Evolutionary conservation across 2,888 invertebrate species (phyloP), one percentile per base, ranked within the genome.

Genomic region (Heliconius hortense): DNA sequence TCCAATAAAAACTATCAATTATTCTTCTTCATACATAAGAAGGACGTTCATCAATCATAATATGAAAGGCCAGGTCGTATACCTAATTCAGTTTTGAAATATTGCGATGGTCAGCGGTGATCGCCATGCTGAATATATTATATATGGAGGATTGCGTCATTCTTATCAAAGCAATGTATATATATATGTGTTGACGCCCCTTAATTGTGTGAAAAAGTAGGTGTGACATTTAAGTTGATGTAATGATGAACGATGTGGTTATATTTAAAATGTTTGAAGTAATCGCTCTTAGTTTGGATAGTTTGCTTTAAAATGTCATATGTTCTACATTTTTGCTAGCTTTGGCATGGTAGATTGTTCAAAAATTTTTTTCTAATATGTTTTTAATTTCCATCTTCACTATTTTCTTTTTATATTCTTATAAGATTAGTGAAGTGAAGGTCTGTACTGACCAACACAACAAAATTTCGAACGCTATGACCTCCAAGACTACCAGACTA

Each of bases 31-130:
- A 13, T n/a, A 53, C 56, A 56, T 35, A 31, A 31, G 31, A 24
- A 31, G 31, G n/a, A 69, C n/a, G 35, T 69, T 69, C 69, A 69
- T 69, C 56, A 31, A 69, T 69, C 69, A 69, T 56, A 56, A 56
- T 31, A 69, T 56, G n/a, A 56, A 56, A 24, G 28, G 53, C 21
- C 56, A 31, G 56, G n/a, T 7, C n/a, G 53, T 69, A 21, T 31
- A 35, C 8, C 7, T 8, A 56, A 31, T 69, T 53, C 31, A 31
- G 28, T 56, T 56, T 56, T 69, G 67, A 48, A 53, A 53, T 24
- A 67, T 53, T 10, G n/a, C 56, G 3, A n/a, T 66, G 66, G 15
- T 43, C 66, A 66, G 24, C 24, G 11, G 24, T 13, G 66, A 24
- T 39, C 66, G 11, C n/a, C 43, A 43, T 39, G 2, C 15, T 56